Percentiles rank a stretch among this genome's conserved stretches.
phyloP scores from a whole-genome alignment of 2,797 vertebrate species.

The Harpagifer antarcticus region DNA sequence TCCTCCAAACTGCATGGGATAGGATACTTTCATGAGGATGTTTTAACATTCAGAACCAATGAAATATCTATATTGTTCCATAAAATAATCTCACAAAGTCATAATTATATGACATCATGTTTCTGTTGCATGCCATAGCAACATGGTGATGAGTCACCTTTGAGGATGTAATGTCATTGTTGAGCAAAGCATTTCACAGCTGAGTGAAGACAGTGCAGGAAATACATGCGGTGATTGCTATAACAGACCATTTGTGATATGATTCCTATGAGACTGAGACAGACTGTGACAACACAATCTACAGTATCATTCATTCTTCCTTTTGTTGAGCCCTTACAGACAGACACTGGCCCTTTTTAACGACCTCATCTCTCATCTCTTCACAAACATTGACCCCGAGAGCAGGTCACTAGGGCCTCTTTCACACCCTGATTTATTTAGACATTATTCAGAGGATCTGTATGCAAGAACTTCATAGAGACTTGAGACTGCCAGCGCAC shows the following conservation, averaged over 20 bases:
- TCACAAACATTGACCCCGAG: background rate
- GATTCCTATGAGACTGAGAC: background rate
- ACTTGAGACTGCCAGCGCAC: no score
- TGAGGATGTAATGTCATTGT: slow-evolving; percentile 14
- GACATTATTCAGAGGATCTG: no score
- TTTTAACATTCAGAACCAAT: slow-evolving; percentile 31
- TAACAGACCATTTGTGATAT: background rate
- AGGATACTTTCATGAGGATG: slow-evolving; percentile 19
- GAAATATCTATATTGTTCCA: background rate
- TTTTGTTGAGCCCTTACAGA: background rate
- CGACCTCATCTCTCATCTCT: background rate
- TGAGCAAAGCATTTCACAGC: slow-evolving; percentile 9
- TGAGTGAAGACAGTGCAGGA: background rate
- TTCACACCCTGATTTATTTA: no score
- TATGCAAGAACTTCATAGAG: no score
- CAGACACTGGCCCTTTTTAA: background rate
- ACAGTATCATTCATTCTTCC: background rate
- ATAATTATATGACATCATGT: background rate
- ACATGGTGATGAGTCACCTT: slow-evolving; percentile 29
- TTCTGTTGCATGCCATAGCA: background rate
- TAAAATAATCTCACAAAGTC: slow-evolving; percentile 5
- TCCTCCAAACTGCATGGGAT: slow-evolving; percentile 1
- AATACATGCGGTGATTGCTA: background rate
- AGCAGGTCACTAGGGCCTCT: background rate
- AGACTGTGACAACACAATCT: background rate